Base-by-base conservation (phyloP, 2,888 invertebrate species). In the Pollenia labialis region DNA sequence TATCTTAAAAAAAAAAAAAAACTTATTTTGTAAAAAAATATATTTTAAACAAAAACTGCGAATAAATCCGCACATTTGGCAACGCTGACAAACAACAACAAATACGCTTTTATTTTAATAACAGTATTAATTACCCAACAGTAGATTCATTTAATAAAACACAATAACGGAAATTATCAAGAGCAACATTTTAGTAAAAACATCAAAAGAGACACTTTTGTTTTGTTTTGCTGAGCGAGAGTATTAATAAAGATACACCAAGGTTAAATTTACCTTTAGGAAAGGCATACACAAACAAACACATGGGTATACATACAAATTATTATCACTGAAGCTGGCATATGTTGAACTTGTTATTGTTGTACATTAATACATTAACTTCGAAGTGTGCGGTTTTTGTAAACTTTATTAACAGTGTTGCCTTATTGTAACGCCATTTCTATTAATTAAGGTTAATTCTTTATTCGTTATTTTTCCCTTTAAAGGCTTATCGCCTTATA, bases 371-470 rank as follows among this genome's bases (percentile, higher is more conserved):
- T 18, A 56, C 18, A 18, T 32, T 32, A 32, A 32, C 32, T 32
- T 32, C 32, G 32, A 32, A 32, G 32, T 32, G 32, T 32, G 32
- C 32, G 32, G 32, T 32, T 32, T 32, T 32, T 32, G 32, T 32
- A 32, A 6, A 23, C 18, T 4, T 9, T 14, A 18, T 46, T 46
- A 46, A 64, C 16, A 64, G n/a, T 23, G 7, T 46, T 46, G 18
- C 12, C 46, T 8, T 42, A n/a, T 62, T 64, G n/a, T 18, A 32
- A 16, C 50, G 9, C 40, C 32, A 40, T 69, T 10, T 52, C 52
- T 16, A 69, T 69, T 52, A 69, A 40, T 69, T 69, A 69, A 69
- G 52, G 32, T 46, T 40, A 66, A 12, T 66, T 8, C 64, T 46
- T 50, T 50, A 18, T 16, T 40, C 8, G 6, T n/a, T 40, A 50